Evolutionary conservation across 1,140 invertebrate genomes (phyloP).

Genomic region (Trissolcus basalis): DNA sequence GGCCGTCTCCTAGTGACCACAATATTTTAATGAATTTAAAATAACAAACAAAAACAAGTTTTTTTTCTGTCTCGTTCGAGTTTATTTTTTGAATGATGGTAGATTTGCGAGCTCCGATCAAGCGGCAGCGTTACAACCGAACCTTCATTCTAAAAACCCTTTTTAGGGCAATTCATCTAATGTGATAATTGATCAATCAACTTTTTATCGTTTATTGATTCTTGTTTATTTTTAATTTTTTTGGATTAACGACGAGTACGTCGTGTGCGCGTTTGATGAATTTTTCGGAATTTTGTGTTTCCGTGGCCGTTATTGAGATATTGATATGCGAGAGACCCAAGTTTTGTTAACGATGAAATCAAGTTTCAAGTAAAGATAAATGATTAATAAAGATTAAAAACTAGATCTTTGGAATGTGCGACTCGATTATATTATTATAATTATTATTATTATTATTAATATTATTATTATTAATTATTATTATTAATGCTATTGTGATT

Average conservation of each 20-base stretch:
- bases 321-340: conserved; percentile 14
- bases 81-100: conserved; percentile 42
- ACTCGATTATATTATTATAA: conserved; percentile 38
- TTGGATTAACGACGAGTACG: conserved; percentile 25
- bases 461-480: conserved; percentile 22
- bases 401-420: conserved; percentile 34
- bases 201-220: conserved; percentile 17
- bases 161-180: conserved; percentile 55
- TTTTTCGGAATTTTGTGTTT: conserved; percentile 44
- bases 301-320: conserved; percentile 25
- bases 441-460: conserved; percentile 37
- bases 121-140: conserved; percentile 50
- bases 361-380: conserved; percentile 7
- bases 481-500: conserved; percentile 52
- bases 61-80: conserved; percentile 31
- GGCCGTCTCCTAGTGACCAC: conserved; percentile 59
- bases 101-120: conserved; percentile 47
- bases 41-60: conserved; percentile 18
- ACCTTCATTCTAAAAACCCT: conserved; percentile 53
- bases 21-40: conserved; percentile 21
- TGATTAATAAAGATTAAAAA: conserved; percentile 8
- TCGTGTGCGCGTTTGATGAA: conserved; percentile 40
- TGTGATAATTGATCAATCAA: conserved; percentile 50
- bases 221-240: conserved; percentile 11
- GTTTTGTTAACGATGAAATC: conserved; percentile 42